Base-by-base conservation (phyloP, 2,113 vertebrate genomes). In the Rynchops niger region DNA sequence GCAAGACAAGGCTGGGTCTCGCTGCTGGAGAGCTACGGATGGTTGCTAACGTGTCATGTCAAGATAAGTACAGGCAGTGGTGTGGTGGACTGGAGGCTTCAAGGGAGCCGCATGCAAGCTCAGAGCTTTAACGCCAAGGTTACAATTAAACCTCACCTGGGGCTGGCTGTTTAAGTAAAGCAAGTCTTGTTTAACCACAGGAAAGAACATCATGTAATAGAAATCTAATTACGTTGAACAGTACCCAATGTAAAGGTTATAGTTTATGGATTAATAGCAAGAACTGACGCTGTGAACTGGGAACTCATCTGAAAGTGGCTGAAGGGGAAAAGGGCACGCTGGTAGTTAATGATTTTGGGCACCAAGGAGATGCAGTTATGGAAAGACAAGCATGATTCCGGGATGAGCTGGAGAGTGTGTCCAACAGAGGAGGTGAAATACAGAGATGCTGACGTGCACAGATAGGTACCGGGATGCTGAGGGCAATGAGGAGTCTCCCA, bases 231-330 rank as follows among this genome's bases (percentile, higher is more conserved):
- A 88, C 0, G 1, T 92, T 78, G 87, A 96, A 93, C 79, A 63
- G 88, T 74, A 83, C 93, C 50, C 7, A 0, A 71, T 38, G 62
- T 88, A 96, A 95, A 93, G n/a, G 90, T 92, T 95, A 78, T 47
- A 77, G 92, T 80, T 97, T 93, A 96, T 94, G 96, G 96, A 97
- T 95, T 96, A 97, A 97, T 86, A 81, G 82, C 30, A 23, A 92
- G 79, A 78, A 88, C 67, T 88, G 88, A 80, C 0, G 1, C 82
- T 70, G 76, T 45, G 86, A 83, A 90, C 90, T 66, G 55, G 40
- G 50, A 92, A 70, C 55, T 93, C 22, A 0, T 77, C 90, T 81
- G 86, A 79, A 94, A 97, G 82, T 83, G 74, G 67, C 63, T 94
- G 92, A 88, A 95, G 59, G 76, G 63, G 82, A 81, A 95, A 95